Evolutionary conservation across 2,113 vertebrate species (phyloP).

Genomic region (Talpa occidentalis): DNA sequence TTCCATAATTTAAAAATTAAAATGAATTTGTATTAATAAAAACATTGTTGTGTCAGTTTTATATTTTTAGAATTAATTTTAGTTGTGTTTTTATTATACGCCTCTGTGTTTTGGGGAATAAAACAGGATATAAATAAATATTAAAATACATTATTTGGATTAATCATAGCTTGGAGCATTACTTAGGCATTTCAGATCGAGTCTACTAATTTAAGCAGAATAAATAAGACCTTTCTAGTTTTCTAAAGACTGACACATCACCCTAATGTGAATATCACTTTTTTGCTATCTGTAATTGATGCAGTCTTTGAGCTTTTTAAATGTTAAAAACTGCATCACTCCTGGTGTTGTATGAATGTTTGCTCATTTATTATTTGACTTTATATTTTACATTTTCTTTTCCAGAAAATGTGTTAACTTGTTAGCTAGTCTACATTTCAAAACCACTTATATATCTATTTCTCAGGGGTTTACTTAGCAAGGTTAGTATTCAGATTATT

Average conservation of each 20-base stretch:
- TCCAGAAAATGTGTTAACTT: conserved; percentile 36
- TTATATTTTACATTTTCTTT: neutral
- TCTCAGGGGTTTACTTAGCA: neutral
- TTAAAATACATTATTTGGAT: conserved; percentile 9
- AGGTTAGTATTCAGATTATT: neutral
- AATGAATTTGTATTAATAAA: conserved; percentile 36
- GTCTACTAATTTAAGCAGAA: neutral
- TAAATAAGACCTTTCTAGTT: conserved; percentile 26
- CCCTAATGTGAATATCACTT: neutral
- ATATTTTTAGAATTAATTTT: conserved; percentile 44
- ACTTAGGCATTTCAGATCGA: neutral
- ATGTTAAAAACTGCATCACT: neutral
- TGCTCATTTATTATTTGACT: conserved; percentile 44
- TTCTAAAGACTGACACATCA: neutral
- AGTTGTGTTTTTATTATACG: neutral
- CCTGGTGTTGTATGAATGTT: neutral
- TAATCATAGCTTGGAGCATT: conserved; percentile 29
- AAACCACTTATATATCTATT: neutral
- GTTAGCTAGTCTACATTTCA: conserved; percentile 27
- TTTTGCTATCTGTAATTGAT: neutral
- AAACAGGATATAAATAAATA: neutral
- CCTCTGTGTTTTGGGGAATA: neutral
- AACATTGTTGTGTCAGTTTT: neutral
- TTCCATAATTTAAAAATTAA: conserved; percentile 26
- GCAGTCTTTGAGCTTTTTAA: neutral